Evolutionary conservation across 2,797 vertebrate species (phyloP), one percentile per base, ranked within the genome.

Genomic region (Aselliscus stoliczkanus): DNA sequence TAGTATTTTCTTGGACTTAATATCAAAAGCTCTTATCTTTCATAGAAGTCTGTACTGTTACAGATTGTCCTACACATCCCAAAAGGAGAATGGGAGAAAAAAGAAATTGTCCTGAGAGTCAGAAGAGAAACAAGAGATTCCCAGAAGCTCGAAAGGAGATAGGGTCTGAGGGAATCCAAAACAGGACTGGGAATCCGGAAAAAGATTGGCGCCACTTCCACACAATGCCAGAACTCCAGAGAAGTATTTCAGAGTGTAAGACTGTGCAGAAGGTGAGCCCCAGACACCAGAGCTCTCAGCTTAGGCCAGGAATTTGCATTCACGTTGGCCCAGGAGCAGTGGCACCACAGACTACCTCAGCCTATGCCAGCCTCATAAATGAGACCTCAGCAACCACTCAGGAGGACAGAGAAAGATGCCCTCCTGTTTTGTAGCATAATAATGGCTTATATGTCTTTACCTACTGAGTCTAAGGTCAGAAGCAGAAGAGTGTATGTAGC

Each of bases 1-100:
- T 58, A 91, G 4, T 70, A 23, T 56, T 56, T 64, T 23, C 37
- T 72, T 90, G 52, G 13, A 34, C 29, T 88, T 89, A 47, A 56
- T 64, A 31, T 60, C 64, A 82, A 90, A 72, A 7, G 13, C 5
- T 84, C 39, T 83, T 86, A 82, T 77, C 47, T 81, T 69, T 72
- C 20, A 1, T 37, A 60, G 23, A 20, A 79, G 14, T 80, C 20
- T 62, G 4, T 18, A 60, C 56, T 92, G 62, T 20, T 70, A 56
- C 76, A 67, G 10, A 84, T 23, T 77, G 29, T 44, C 25, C 34
- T 56, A 77, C 15, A 31, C 37, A 21, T 15, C 15, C 17, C 50
- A 80, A 93, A 47, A 79, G 25, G 44, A 50, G 18, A 60, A 4
- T 18, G 25, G 18, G 12, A 70, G 42, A n/a, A 29, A 2, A 81